Evolutionary conservation across 2,888 invertebrate species (phyloP), one percentile per base, ranked within the genome.

Genomic region (Phasia obesa): DNA sequence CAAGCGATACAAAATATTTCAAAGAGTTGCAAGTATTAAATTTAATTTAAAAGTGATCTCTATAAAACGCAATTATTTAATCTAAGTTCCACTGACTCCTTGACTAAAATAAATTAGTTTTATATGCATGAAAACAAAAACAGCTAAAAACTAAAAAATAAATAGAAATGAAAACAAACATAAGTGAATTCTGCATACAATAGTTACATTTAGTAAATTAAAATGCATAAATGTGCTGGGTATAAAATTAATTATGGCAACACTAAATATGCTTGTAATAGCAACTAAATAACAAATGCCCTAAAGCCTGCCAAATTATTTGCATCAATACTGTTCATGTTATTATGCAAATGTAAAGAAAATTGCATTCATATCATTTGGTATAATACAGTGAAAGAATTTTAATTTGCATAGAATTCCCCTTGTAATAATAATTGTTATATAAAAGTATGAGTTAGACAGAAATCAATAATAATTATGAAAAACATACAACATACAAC

Each of bases 401-500:
- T 17, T 15, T 55, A 17, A 74, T 65, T 55, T 44, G 17, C 47
- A 38, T 57, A 17, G 15, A 75, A 75, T 35, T 47, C 64, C 57
- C 57, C 11, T 67, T 38, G n/a, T 75, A 25, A 19, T 23, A 51
- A 19, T 31, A 62, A 59, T 59, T 75, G 69, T 49, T 57, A 49
- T 35, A 25, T 17, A 44, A 55, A 62, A 23, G 55, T 53, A 31
- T 11, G n/a, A 77, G 60, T 76, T 47, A 17, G 38, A 70, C 44
- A 70, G 38, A 42, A 77, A 77, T 70, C 62, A 64, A 77, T 70
- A 77, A 60, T 55, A 53, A 55, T 70, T 62, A 55, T 42, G 35
- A 49, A 60, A 64, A 47, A 38, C 47, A 69, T 44, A 69, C 21
- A 74, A 23, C 31, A 51, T 65, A 59, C 38, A 70, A n/a, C 6